Evolutionary conservation across 2,113 vertebrate genomes (phyloP).

Genomic region (Ciconia maguari): DNA sequence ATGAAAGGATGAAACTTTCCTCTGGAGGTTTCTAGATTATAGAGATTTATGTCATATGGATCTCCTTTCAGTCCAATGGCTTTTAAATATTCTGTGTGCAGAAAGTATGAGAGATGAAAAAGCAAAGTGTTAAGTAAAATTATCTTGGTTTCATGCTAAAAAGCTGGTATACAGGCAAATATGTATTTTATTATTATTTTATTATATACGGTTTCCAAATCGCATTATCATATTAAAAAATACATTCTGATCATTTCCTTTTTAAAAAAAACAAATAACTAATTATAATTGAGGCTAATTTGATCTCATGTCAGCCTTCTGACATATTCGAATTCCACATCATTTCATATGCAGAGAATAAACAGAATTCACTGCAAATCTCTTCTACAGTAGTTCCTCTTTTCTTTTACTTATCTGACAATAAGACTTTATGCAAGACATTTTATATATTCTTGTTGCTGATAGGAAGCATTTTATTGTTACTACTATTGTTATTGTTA

Average conservation of each 20-base stretch:
- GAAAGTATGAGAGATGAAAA: neutral
- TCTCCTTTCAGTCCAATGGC: neutral
- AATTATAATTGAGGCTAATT: neutral
- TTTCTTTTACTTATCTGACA: neutral
- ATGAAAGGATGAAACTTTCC: neutral
- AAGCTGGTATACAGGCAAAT: neutral
- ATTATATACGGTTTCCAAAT: neutral
- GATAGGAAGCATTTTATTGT: neutral
- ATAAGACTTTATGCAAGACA: neutral
- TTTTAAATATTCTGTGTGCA: neutral
- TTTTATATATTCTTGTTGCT: neutral
- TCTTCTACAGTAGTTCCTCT: neutral
- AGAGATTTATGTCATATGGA: neutral
- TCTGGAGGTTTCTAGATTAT: neutral
- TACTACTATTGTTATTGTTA: neutral
- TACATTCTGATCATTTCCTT: neutral
- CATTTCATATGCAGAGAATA: neutral
- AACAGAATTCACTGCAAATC: neutral
- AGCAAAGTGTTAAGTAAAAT: neutral
- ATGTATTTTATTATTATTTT: neutral
- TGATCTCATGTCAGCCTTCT: neutral
- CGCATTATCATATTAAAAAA: neutral
- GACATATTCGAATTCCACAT: neutral
- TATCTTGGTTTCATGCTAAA: neutral
- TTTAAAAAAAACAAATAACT: neutral